Evolutionary conservation across 2,797 vertebrate genomes (phyloP), one percentile per base, ranked within the genome.

Genomic region (Syndactyla subalaris): DNA sequence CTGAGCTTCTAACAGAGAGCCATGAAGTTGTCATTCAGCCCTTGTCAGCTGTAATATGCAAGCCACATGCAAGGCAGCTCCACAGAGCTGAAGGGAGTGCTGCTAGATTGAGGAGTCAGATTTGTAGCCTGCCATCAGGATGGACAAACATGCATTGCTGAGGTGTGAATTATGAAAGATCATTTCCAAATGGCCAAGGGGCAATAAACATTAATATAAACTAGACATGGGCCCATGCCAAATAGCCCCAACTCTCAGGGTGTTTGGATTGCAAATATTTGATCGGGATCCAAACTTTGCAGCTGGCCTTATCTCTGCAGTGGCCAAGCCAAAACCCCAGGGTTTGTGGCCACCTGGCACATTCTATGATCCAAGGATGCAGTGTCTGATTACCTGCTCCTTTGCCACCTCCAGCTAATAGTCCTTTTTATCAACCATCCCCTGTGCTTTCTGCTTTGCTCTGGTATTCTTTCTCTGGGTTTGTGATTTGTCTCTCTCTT

Each of bases 221-320:
- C 83, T 90, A 95, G 88, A 76, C 36, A 6, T 41, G 80, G 36
- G 32, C 39, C 59, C 1, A 3, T 0, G 78, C 86, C 92, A 95
- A 96, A 82, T 65, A 92, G 82, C 72, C 93, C 61, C 57, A 67
- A 2, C 81, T 92, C 30, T 6, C 81, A 41, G 86, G 39, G 86
- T 65, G 84, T 91, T 96, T 88, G 72, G 57, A 94, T 39, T 93
- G 57, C 81, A 95, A 85, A 89, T 79, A 90, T 89, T 92, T 96
- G 95, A 92, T 83, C 7, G 1, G 43, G 41, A 73, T 96, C 93
- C 96, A 97, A 80, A 52, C 49, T 89, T 89, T 96, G 92, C 95
- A 96, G 94, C 94, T 96, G 96, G 86, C 65, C 89, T 94, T 96
- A 93, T 95, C 96, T 94, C 84, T 77, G 61, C 67, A 58, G 72